Percentiles rank a stretch among this genome's conserved stretches.
phyloP scores from a whole-genome alignment of 1,140 invertebrate species.

The Bombus turneri region DNA sequence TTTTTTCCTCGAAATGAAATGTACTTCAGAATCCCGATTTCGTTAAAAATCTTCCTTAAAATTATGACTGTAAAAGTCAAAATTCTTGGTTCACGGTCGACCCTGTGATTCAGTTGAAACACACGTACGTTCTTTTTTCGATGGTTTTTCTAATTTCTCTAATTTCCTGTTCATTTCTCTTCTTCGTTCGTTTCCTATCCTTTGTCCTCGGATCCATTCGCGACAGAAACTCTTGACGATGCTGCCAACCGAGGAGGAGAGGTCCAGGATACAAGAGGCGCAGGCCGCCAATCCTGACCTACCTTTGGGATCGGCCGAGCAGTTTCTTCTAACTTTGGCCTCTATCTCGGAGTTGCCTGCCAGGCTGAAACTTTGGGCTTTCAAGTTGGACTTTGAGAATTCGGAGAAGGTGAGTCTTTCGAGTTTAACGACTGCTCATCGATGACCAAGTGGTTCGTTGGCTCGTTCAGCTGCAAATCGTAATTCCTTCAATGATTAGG shows the following conservation, averaged over 20 bases:
- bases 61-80: background rate
- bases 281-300: constrained; percentile 96
- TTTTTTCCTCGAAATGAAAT: constrained; percentile 16
- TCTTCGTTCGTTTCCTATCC: constrained; percentile 57
- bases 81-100: constrained; percentile 49
- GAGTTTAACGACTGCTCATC: background rate
- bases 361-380: constrained; percentile 98
- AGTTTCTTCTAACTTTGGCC: constrained; percentile 97
- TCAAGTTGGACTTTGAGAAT: constrained; percentile 98
- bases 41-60: constrained; percentile 1
- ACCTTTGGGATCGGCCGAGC: constrained; percentile 98
- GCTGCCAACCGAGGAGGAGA: constrained; percentile 98
- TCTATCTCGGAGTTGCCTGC: constrained; percentile 98
- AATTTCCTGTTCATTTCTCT: constrained; percentile 63
- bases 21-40: constrained; percentile 34
- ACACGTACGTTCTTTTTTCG: constrained; percentile 39
- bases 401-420: constrained; percentile 90
- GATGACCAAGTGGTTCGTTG: background rate
- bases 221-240: constrained; percentile 96
- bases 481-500: background rate
- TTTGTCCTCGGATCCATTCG: background rate
- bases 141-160: constrained; percentile 60
- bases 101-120: constrained; percentile 50
- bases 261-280: constrained; percentile 97
- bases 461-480: background rate